Base-by-base conservation (phyloP, 2,888 invertebrate genomes). In the Agrotis ipsilon region DNA sequence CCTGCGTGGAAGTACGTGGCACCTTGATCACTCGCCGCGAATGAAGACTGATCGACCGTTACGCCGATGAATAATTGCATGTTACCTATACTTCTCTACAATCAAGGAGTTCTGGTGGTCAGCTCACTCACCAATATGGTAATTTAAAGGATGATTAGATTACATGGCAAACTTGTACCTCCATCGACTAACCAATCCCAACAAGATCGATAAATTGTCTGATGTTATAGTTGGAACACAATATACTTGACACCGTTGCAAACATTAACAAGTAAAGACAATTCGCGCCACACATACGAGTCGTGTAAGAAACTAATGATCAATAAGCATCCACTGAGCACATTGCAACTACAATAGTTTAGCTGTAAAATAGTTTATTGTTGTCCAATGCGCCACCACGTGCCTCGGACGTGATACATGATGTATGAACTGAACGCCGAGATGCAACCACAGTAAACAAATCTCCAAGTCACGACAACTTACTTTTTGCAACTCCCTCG, bases 361-460 rank as follows among this genome's bases (percentile, higher is more conserved):
- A 85, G 88, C 87, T 82, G 89, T 92, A 89, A 92, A 92, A 91
- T 86, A 83, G 87, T 89, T 90, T 90, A 91, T 88, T 87, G 87
- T 86, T 83, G 72, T 68, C 88, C 80, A 86, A 87, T 89, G 90
- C 78, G 71, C 57, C 68, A 81, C 90, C 94, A 94, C 94, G 94
- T 94, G 94, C 90, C 90, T 80, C 51, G 60, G 75, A 87, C 90
- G 90, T 92, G 91, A 92, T 93, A 88, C 89, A 93, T 93, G 89
- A 93, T 92, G 87, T 85, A 92, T 91, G 86, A 89, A 83, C 74
- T 69, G 78, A 71, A 82, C 75, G 79, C 72, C 76, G 70, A 88
- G 84, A 88, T 86, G 87, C 83, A 84, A 84, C 84, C 86, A 81
- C 85, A 76, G 71, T 80, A 73, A 80, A 84, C 78, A 84, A 79